These are phyloP conservation scores for Nothocercus nigrocapillus DNA, from an alignment of 2,113 vertebrate species.

Conservation along the genomic window DNA sequence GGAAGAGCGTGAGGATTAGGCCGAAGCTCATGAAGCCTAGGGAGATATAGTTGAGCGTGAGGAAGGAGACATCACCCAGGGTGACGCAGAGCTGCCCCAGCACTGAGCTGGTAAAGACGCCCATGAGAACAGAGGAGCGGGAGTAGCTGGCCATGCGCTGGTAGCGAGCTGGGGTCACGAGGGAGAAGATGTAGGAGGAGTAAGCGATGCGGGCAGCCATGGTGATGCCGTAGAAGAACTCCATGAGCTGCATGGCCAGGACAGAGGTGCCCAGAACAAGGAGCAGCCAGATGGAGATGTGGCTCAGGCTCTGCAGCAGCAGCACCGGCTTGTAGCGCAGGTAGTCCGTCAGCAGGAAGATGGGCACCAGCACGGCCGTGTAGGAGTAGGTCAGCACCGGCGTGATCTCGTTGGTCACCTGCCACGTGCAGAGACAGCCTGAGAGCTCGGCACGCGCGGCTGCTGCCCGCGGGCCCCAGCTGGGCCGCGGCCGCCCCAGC, in stretches of 20 bases:
- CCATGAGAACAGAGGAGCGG: constrained; percentile 86
- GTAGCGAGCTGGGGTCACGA: constrained; percentile 83
- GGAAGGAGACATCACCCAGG: constrained; percentile 58
- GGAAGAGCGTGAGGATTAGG: constrained; percentile 83
- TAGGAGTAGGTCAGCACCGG: constrained; percentile 93
- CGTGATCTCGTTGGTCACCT: constrained; percentile 94
- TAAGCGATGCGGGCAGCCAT: constrained; percentile 96
- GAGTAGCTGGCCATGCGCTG: constrained; percentile 93
- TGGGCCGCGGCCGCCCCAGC: too few species aligned
- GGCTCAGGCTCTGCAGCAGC: constrained; percentile 89
- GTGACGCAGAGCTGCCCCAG: constrained; percentile 89
- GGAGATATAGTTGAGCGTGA: constrained; percentile 80
- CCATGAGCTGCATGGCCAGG: constrained; percentile 93
- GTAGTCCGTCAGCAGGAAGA: constrained; percentile 92
- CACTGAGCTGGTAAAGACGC: constrained; percentile 92
- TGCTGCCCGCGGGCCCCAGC: too few species aligned
- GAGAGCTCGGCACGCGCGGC: neutral
- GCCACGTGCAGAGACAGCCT: neutral
- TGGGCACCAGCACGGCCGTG: constrained; percentile 89
- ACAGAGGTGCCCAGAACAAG: constrained; percentile 81
- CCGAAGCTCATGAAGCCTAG: constrained; percentile 87
- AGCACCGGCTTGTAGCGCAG: constrained; percentile 94
- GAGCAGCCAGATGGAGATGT: constrained; percentile 89
- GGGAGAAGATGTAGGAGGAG: constrained; percentile 96
- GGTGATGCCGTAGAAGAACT: constrained; percentile 92